Evolutionary conservation across 30 jellyfish, hydroid and myxozoan species (phyloP), one percentile per base, ranked within the genome.

Genomic region (Aurelia aurita): DNA sequence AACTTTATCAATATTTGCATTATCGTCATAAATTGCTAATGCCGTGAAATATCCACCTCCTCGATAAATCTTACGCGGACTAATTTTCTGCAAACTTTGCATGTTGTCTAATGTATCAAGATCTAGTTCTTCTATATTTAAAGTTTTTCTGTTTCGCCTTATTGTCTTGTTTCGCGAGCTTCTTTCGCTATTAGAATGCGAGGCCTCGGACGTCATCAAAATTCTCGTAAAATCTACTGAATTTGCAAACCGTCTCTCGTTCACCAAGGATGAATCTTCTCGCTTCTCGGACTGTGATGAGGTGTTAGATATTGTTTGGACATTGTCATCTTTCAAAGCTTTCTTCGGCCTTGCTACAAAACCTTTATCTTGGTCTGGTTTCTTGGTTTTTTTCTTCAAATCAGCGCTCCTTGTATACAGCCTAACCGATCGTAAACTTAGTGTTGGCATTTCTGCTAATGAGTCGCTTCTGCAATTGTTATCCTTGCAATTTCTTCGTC

Each of bases 11-110:
- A 82, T 14, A 12, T 82, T 82, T 13, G 85, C 85, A 69, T 53
- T 27, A 8, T 60, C 49, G 79, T 82, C 91, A 54, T 82, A 82
- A 32, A 82, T 82, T 3, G 91, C 91, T 32, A 82, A 18, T 3
- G 91, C 91, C 1, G 82, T 27, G 43, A 53, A 82, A 69, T 65
- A 82, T 11, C 91, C 91, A 11, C 91, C 91, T 0, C 91, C 91
- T 19, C 60, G 72, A 49, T 49, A 82, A 59, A 82, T 82, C 39
- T 82, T 82, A 21, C 85, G 68, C 9, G 91, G 91, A 10, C 80
- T 34, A 11, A 82, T 82, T 44, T 54, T 73, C 31, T 44, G 47
- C 29, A 28, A 68, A 9, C 26, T 19, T 55, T 69, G 78, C 15
- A 22, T 18, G 39, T 53, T 29, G 43, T 75, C 77, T 10, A 29